Evolutionary conservation across 92 coral and sea anemone genomes (phyloP), one percentile per base, ranked within the genome.

Genomic region (Muricea muricata): DNA sequence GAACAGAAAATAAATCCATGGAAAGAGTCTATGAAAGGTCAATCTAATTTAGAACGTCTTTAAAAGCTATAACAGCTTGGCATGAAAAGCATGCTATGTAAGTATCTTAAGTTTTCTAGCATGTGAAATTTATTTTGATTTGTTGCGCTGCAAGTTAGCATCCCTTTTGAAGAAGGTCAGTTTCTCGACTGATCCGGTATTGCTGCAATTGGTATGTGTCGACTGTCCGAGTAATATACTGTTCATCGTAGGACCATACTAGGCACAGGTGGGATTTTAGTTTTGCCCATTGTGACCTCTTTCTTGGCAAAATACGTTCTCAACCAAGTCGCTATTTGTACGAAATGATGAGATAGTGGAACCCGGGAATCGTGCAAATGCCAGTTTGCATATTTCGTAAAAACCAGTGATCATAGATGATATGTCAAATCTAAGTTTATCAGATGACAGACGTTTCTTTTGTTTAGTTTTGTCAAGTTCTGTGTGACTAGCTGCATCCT

Each of bases 1-100:
- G 65, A n/a, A 54, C 12, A 2, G 75, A 23, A 21, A 80, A 80
- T 25, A 14, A 63, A 39, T 54, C 85, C 8, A 80, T 80, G 85
- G 75, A 72, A 21, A 80, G 75, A 65, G 85, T 75, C 0, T 80
- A 80, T 40, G 75, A 61, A 63, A 80, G 85, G 41, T 9, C 75
- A 20, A 17, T 41, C 39, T 75, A 80, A 18, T 80, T 80, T 21
- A 80, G 55, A 6, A 80, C 85, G 6, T 26, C 85, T 63, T 40
- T 80, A 14, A 80, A 80, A 41, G 52, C 85, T 17, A 65, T 80
- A 63, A 63, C 40, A 6, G 54, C 58, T 3, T 60, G 85, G 85
- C 75, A 80, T 80, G 85, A 80, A 40, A 80, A 80, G 40, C 75
- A 60, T 41, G 10, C 48, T 10, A 29, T 37, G 10, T 17, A 42